Evolutionary conservation across 1,140 invertebrate species (phyloP), one percentile per base, ranked within the genome.

Genomic region (Lordiphosa mommai): DNA sequence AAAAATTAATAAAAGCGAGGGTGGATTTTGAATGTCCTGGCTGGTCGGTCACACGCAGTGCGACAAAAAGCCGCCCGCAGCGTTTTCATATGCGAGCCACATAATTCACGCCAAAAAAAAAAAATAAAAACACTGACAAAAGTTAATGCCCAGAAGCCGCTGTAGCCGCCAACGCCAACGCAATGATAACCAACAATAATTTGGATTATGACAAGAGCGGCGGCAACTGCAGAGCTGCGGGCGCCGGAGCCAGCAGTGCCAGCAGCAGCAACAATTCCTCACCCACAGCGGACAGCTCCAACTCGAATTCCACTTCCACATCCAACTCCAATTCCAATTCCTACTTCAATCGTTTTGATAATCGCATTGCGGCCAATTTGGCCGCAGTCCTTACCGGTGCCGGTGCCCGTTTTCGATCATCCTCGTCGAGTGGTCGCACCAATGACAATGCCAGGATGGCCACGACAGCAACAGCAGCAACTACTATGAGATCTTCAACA

Each of bases 161-260:
- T 29, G 20, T 17, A 51, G 36, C 57, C 63, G 41, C 16, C 44
- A 47, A 14, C 27, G 32, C 8, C 12, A 23, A 43, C 70, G 61
- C 79, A 76, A 87, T 87, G 85, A 87, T 87, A 73, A 87, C 77
- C 76, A 82, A 87, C 85, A 87, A 87, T 80, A 87, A 87, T 85
- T 87, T 87, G 73, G 79, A 87, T 77, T 87, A 87, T 60, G 85
- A 76, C 51, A 82, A 76, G 61, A 73, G 66, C 60, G 69, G 74
- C 50, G 33, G 48, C 48, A 46, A 33, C 33, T 34, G 47, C 44
- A 46, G 27, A 46, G 17, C 29, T 8, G 7, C 0, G 7, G 16
- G 37, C n/a, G 16, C n/a, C 8, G 40, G 20, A 5, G 10, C 12
- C 16, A 17, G 72, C 60, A 79, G 70, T 43, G 65, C 82, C 57